These are phyloP conservation scores for Ornithorhynchus anatinus DNA, from an alignment of 2,113 vertebrate genomes.

Conservation along the genomic window DNA sequence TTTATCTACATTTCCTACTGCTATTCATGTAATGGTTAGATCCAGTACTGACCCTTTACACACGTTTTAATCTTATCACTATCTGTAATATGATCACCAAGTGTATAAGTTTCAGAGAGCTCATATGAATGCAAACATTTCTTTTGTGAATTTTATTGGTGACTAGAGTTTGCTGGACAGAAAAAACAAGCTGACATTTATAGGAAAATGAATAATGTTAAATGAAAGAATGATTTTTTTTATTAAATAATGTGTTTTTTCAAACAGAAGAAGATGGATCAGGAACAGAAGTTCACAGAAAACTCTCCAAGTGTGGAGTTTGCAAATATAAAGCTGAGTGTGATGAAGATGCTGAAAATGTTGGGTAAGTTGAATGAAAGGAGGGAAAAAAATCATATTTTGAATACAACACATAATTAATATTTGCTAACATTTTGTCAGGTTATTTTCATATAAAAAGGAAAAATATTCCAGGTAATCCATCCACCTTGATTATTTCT, in stretches of 20 bases:
- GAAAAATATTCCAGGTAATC: not conserved
- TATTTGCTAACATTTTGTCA: not conserved
- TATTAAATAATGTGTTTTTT: slow-evolving; percentile 53
- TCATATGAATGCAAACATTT: too few relatives aligned
- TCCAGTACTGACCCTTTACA: too few relatives aligned
- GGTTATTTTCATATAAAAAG: not conserved
- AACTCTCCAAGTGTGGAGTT: slow-evolving; percentile 90
- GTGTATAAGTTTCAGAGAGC: too few relatives aligned
- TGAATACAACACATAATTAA: not conserved
- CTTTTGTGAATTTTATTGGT: too few relatives aligned
- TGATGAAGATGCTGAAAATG: slow-evolving; percentile 93
- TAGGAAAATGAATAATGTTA: slow-evolving; percentile 30
- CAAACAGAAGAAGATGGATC: slow-evolving; percentile 88
- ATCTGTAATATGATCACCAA: too few relatives aligned
- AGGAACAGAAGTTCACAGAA: slow-evolving; percentile 84
- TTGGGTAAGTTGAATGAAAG: slow-evolving; percentile 81
- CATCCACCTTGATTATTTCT: not conserved
- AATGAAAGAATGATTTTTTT: slow-evolving; percentile 33
- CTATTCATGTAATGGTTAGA: too few relatives aligned
- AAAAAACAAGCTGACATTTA: slow-evolving; percentile 14
- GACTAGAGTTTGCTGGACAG: too few relatives aligned
- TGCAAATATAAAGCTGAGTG: slow-evolving; percentile 96
- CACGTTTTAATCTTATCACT: too few relatives aligned
- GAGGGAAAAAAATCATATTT: not conserved
- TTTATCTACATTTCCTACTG: too few relatives aligned